Base-by-base conservation (phyloP, 2,888 invertebrate species). In the Drosophila anomalipes region DNA sequence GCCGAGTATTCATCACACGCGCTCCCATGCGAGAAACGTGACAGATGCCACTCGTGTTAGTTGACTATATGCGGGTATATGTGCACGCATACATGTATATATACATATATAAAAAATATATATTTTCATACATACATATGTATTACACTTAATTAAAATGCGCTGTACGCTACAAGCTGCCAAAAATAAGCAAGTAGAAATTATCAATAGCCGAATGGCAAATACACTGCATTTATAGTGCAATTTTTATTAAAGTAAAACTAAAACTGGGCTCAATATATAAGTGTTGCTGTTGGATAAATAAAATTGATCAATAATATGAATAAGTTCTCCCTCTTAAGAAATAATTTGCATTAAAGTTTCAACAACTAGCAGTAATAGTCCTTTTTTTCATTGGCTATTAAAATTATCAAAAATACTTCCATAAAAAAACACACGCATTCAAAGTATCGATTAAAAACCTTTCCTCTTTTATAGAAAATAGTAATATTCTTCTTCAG, bases 1-100 rank as follows among this genome's bases (percentile, higher is more conserved):
- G 87, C 90, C 77, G 77, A 82, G 83, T 90, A 87, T 87, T 87
- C 87, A 91, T 87, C 87, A 91, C 91, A 88, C 87, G 87, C 87
- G 79, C 90, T 76, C 37, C 75, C 88, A 87, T 79, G 85, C 77
- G 88, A 81, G 75, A 84, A 82, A 87, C 86, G 91, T 86, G 91
- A 91, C 86, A 87, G 79, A 87, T 86, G 82, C 61, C 76, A 64
- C 64, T 57, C 74, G 74, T 76, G 72, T 81, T 72, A 32, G 10
- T 35, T 28, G 61, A 22, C 39, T 19, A 41, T 39, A 39, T 22
- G 33, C 7, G 22, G 10, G 14, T 32, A 74, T 71, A 60, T 52
- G 30, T 52, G 65, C 52, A 49, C 56, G 44, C 58, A 39, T n/a
- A 49, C 6, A 6, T 41, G 4, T 19, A 4, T 22, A 4, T 47